phyloP scores from a whole-genome alignment of 2,888 invertebrate genomes.

The Polydrusus cervinus region DNA sequence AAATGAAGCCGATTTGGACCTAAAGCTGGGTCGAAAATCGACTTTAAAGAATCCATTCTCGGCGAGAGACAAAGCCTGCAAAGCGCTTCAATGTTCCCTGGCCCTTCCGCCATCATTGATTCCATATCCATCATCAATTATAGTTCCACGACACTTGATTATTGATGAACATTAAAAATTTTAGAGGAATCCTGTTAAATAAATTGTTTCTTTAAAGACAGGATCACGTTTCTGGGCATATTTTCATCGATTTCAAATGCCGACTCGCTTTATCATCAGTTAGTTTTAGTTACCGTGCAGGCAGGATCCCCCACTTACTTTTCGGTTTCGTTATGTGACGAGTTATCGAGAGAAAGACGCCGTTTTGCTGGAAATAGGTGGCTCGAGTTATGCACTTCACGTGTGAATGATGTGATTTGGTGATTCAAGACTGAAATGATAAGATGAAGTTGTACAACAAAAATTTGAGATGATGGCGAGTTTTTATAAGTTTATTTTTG shows the following conservation, averaged over 20 bases:
- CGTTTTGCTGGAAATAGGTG: conserved; percentile 64
- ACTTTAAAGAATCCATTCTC: conserved; percentile 65
- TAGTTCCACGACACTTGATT: conserved; percentile 9
- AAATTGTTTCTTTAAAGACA: background rate
- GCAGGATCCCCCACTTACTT: conserved; percentile 2
- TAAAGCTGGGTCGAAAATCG: conserved; percentile 65
- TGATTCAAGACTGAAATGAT: background rate
- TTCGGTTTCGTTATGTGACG: conserved; percentile 1
- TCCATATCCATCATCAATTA: conserved; percentile 4
- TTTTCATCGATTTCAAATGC: conserved; percentile 17
- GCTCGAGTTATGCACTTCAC: conserved; percentile 52
- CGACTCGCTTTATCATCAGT: conserved; percentile 4
- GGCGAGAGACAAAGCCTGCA: conserved; percentile 70
- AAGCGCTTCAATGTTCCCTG: conserved; percentile 65
- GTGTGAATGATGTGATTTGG: background rate
- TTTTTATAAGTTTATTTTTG: too few relatives aligned
- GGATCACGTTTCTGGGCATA: background rate
- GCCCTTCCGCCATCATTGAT: conserved; percentile 22
- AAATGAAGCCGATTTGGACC: conserved; percentile 72
- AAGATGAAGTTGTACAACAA: too few relatives aligned
- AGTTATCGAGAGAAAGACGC: background rate
- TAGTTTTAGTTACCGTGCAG: background rate
- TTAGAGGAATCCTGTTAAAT: background rate
- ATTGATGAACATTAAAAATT: background rate
- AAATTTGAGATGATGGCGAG: too few relatives aligned